Evolutionary conservation across 2,113 vertebrate genomes (phyloP).

Genomic region (Odobenus rosmarus): DNA sequence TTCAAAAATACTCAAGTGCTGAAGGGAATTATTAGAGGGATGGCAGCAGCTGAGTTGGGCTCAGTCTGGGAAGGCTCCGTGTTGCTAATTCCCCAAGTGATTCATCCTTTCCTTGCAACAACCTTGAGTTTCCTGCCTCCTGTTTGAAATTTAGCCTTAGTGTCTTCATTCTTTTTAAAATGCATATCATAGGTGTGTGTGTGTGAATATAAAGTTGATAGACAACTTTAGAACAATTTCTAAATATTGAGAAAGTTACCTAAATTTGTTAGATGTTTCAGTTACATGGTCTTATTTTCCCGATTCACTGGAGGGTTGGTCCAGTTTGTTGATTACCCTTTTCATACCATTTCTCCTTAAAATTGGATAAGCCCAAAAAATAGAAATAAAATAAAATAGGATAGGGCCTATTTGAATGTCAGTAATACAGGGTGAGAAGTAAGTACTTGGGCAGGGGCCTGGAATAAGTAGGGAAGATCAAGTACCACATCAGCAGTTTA

Average conservation of each 20-base stretch:
- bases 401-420: conserved; percentile 32
- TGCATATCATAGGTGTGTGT: neutral
- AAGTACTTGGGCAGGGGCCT: conserved; percentile 31
- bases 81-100: neutral
- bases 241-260: neutral
- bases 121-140: conserved; percentile 92
- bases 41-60: neutral
- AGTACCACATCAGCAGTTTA: conserved; percentile 30
- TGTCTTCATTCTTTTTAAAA: conserved; percentile 4
- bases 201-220: neutral
- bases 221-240: conserved; percentile 32
- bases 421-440: neutral
- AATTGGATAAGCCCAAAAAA: neutral
- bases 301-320: conserved; percentile 6
- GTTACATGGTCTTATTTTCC: conserved; percentile 51
- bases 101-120: neutral
- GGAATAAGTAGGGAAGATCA: conserved; percentile 34
- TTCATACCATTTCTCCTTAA: conserved; percentile 43
- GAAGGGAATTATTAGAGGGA: conserved; percentile 26
- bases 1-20: conserved; percentile 18
- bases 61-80: neutral
- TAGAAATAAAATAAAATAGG: neutral
- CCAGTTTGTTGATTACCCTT: conserved; percentile 34
- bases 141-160: conserved; percentile 63
- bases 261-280: conserved; percentile 26